Conservation (phyloP, 23 tunicate species). For the Phallusia fumigata region DNA sequence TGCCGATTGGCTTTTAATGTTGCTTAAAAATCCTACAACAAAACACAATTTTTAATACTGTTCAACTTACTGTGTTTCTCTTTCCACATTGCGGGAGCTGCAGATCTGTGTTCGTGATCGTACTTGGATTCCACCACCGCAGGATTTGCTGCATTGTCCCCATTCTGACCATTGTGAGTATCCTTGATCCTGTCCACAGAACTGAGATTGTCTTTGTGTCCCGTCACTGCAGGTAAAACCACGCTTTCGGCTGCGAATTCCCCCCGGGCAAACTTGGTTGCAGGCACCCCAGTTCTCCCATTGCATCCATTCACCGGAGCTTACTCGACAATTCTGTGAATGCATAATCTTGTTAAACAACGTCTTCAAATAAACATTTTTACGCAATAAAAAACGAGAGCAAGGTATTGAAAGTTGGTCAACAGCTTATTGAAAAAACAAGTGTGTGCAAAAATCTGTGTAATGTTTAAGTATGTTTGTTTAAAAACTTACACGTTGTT, state of each 20-base stretch:
- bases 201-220: conserved; percentile 38
- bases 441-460: no score
- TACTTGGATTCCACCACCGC: conserved; percentile 81
- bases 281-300: conserved; percentile 72
- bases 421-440: no score
- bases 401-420: no score
- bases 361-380: neutral
- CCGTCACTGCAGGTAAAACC: conserved; percentile 57
- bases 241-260: conserved; percentile 37
- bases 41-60: neutral
- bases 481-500: conserved; percentile 11
- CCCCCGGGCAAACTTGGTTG: conserved; percentile 80
- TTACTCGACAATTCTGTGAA: conserved; percentile 20
- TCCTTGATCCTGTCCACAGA: conserved; percentile 79
- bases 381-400: no score
- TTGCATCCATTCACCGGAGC: conserved; percentile 41
- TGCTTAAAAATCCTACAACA: neutral
- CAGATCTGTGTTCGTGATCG: conserved; percentile 70
- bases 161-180: conserved; percentile 64
- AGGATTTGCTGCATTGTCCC: conserved; percentile 64
- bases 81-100: neutral
- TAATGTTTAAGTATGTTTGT: no score
- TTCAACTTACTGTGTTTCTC: conserved; percentile 18
- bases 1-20: no score
- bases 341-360: neutral